Evolutionary conservation across 92 coral and sea anemone species (phyloP).

Genomic region (Plumapathes pennacea): DNA sequence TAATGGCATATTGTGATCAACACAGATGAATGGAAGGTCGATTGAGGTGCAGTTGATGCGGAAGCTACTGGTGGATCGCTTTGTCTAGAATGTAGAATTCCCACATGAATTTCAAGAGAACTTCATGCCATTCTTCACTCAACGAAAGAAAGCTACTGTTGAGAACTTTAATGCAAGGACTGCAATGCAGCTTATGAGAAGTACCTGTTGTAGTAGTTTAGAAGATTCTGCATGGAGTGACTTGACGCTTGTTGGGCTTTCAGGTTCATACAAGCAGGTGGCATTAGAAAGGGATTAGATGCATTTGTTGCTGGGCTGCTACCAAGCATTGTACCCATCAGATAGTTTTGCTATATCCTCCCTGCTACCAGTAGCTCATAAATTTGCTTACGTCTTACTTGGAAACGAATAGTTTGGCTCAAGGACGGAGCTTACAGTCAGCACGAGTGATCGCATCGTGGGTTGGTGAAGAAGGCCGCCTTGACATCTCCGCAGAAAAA

Average conservation of each 20-base stretch:
- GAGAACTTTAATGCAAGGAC: slow-evolving; percentile 13
- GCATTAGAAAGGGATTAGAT: slow-evolving; percentile 19
- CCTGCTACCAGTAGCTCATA: slow-evolving; percentile 22
- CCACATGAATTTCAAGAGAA: slow-evolving; percentile 6
- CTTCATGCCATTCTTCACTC: slow-evolving; percentile 24
- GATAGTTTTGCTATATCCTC: background rate
- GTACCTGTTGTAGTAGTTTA: background rate
- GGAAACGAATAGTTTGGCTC: slow-evolving; percentile 46
- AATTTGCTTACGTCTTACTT: slow-evolving; percentile 27
- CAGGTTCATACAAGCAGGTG: slow-evolving; percentile 10
- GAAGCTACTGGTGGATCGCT: slow-evolving; percentile 30
- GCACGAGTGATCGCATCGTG: slow-evolving; percentile 46
- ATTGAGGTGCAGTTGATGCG: slow-evolving; percentile 54
- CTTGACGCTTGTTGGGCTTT: slow-evolving; percentile 18
- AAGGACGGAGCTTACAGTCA: slow-evolving; percentile 22
- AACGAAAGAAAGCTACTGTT: background rate
- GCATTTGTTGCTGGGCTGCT: slow-evolving; percentile 3
- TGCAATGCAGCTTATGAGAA: slow-evolving; percentile 11
- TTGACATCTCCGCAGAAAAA: slow-evolving; percentile 5
- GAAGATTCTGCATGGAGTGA: slow-evolving; percentile 13
- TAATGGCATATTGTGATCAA: slow-evolving; percentile 53
- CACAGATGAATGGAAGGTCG: slow-evolving; percentile 38
- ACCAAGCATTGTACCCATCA: slow-evolving; percentile 2
- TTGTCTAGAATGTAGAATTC: slow-evolving; percentile 4
- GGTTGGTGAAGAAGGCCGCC: slow-evolving; percentile 28